Evolutionary conservation across 35 echinoderm and acorn worm species (phyloP), one percentile per base, ranked within the genome.

Genomic region (Diadema setosum): DNA sequence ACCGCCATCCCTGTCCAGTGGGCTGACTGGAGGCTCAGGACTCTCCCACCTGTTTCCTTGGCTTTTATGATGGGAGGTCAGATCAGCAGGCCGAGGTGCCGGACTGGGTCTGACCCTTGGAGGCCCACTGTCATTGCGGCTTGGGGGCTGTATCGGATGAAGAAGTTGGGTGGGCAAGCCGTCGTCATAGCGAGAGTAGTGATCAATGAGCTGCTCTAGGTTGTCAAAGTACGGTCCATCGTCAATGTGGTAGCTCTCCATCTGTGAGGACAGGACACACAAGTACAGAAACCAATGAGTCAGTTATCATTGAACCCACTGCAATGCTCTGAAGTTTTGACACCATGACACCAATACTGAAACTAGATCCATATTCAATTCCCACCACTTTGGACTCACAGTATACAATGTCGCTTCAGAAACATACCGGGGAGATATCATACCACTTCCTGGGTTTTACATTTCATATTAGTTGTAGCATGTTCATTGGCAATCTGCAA

Each of bases 161-260:
- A 82, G 56, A 24, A 90, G 88, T 49, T 67, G 57, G 39, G 81
- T 90, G 40, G 88, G 88, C 15, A 90, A 64, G 21, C 88, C 88
- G 30, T 92, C 90, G 23, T 92, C 90, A 64, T 81, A 92, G n/a
- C 84, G 69, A 20, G 64, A 52, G 84, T 92, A 92, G 84, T 92
- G 90, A 29, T 92, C 84, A 20, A 92, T 80, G 17, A 92, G 70
- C 27, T 92, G 90, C 42, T 92, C 83, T 21, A 92, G 39, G 44
- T 83, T 78, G 18, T 87, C 84, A 26, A 92, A 92, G 84, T 92
- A 92, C 23, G 90, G 84, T 17, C 90, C 90, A 44, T 92, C 90
- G 57, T 92, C 90, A 39, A 92, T 92, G 88, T 83, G 84, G 36
- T 48, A 84, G 6, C 57, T 65, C 40, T 90, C 88, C 43, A 57